Evolutionary conservation across 1,140 invertebrate species (phyloP), one percentile per base, ranked within the genome.

Genomic region (Leptopilina boulardi): DNA sequence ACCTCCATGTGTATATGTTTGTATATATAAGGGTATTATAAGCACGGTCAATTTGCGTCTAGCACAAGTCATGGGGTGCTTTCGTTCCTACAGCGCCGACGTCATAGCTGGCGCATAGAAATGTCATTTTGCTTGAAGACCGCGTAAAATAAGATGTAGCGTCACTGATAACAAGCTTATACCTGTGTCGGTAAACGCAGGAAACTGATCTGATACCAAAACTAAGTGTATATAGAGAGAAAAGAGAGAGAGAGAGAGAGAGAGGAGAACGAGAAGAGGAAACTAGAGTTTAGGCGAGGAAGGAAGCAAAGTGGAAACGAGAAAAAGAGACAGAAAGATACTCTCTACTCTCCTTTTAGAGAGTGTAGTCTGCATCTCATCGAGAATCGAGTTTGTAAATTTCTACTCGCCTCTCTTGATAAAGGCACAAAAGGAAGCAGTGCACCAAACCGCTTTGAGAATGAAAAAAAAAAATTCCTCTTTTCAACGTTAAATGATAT

Each of bases 71-170:
- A 89, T 79, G 77, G 86, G 84, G 79, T 85, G 84, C 85, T 82
- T 84, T 83, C 85, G 82, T 85, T 84, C 79, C 74, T 77, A 74
- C 85, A 82, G 75, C 79, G 85, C 87, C 89, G 90, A 90, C 87
- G 90, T 91, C 90, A 91, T 91, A 91, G 89, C 79, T 84, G 79
- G 84, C 80, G 89, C 88, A 90, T 91, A 91, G 89, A 91, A 91
- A 89, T 89, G 90, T 91, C 90, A 83, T 84, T 77, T 77, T 80
- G 78, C 76, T 80, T 85, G 88, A 90, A 88, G 88, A 85, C 81
- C 85, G 87, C 86, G 89, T 90, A 90, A 91, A 91, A 90, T 90
- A 91, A 91, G 90, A 91, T 91, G 89, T 90, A 90, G 86, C 88
- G 84, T 88, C 86, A 86, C 88, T 91, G 89, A 91, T 91, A 91